Evolutionary conservation across 2,113 vertebrate species (phyloP).

Genomic region (Solea solea): DNA sequence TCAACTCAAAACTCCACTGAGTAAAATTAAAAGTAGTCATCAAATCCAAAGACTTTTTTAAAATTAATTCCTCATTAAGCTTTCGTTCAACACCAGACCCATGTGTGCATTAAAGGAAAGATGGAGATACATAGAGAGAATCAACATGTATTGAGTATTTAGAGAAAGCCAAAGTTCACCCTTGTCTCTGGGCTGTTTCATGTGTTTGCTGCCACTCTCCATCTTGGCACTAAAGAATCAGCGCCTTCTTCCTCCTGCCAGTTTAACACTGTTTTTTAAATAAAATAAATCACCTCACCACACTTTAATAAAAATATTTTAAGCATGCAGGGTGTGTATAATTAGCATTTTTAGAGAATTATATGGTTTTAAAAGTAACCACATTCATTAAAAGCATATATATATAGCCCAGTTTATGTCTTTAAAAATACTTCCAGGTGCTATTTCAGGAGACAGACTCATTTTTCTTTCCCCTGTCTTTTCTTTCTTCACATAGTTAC

Average conservation of each 20-base stretch:
- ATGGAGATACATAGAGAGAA: constrained; percentile 18
- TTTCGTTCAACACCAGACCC: constrained; percentile 12
- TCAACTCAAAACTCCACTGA: background rate
- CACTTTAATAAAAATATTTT: constrained; percentile 7
- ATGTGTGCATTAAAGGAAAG: background rate
- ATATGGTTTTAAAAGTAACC: constrained; percentile 5
- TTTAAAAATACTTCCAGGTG: constrained; percentile 10
- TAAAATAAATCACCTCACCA: background rate
- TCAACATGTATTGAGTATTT: constrained; percentile 35
- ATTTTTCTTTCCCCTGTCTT: constrained; percentile 6
- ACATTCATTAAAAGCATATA: constrained; percentile 1
- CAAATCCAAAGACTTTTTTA: constrained; percentile 8
- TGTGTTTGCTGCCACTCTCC: constrained; percentile 26
- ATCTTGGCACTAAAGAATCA: constrained; percentile 4
- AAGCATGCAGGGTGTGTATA: background rate
- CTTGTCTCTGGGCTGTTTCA: constrained; percentile 33
- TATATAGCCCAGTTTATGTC: background rate
- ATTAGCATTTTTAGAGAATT: background rate
- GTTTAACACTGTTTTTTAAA: background rate
- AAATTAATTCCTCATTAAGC: constrained; percentile 9
- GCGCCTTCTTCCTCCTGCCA: background rate
- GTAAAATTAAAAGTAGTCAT: constrained; percentile 18
- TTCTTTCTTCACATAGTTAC: constrained; percentile 18
- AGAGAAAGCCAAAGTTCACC: constrained; percentile 35
- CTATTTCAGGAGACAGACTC: background rate